These are phyloP conservation scores for Aurelia sp. DNA, from an alignment of 30 jellyfish, hydroid and myxozoan genomes.

Conservation along the genomic window DNA sequence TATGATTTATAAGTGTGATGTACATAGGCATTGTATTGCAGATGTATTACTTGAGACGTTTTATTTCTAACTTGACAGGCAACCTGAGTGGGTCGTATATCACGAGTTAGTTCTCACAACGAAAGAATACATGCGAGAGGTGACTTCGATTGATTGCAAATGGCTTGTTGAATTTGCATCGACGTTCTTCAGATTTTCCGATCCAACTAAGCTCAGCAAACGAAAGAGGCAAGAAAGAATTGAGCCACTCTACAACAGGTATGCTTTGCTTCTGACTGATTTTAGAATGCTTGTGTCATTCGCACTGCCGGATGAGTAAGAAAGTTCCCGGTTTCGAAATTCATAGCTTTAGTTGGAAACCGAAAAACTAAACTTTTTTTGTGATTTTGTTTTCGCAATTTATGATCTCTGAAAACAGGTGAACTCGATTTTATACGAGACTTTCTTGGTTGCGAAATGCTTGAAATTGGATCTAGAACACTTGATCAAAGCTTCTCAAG, in stretches of 20 bases:
- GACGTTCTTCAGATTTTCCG: conserved; percentile 95
- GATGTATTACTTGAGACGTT: too few relatives aligned
- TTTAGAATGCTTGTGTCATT: not conserved
- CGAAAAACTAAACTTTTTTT: too few relatives aligned
- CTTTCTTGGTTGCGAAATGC: too few relatives aligned
- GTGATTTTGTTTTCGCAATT: too few relatives aligned
- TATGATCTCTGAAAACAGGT: too few relatives aligned
- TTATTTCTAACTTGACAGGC: conserved; percentile 54
- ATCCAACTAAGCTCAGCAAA: conserved; percentile 95
- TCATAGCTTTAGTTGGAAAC: too few relatives aligned
- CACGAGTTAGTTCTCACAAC: conserved; percentile 99
- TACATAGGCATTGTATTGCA: too few relatives aligned
- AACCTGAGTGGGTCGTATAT: conserved; percentile 99
- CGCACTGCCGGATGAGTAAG: not conserved
- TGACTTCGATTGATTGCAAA: conserved; percentile 95
- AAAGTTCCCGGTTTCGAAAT: not conserved
- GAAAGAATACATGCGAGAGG: conserved; percentile 99
- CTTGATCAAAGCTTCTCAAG: too few relatives aligned
- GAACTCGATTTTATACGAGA: too few relatives aligned
- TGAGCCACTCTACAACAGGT: conserved; percentile 98
- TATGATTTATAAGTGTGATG: too few relatives aligned
- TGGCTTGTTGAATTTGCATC: conserved; percentile 99
- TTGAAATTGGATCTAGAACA: too few relatives aligned
- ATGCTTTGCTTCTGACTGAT: not conserved
- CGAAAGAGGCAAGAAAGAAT: conserved; percentile 94